Conservation (phyloP, 2,113 vertebrate genomes). For the Mesitornis unicolor region DNA sequence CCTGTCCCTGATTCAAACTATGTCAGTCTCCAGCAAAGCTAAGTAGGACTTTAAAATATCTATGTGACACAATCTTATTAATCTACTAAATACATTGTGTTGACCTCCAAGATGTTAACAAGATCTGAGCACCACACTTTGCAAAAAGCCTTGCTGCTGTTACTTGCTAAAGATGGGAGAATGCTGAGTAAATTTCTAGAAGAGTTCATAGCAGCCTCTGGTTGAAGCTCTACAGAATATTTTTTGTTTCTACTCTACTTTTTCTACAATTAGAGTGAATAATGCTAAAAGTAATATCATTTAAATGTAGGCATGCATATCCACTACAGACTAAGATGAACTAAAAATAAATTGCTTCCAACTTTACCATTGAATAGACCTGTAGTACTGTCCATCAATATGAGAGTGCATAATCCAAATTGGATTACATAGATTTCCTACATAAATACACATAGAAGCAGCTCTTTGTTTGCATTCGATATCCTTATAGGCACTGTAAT, state of each 20-base stretch:
- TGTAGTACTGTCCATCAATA: not conserved
- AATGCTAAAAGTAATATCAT: not conserved
- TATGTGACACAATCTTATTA: not conserved
- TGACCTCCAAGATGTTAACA: not conserved
- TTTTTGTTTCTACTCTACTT: not conserved
- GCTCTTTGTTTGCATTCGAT: not conserved
- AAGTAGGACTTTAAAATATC: not conserved
- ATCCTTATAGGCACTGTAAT: not conserved
- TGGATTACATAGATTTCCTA: not conserved
- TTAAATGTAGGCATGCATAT: not conserved
- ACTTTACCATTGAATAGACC: not conserved
- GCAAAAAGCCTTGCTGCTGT: not conserved
- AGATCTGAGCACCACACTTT: not conserved
- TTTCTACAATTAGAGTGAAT: not conserved
- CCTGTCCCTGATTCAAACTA: slow-evolving; percentile 7
- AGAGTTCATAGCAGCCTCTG: not conserved
- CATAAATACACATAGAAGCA: not conserved
- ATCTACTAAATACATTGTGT: not conserved
- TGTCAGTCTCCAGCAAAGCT: slow-evolving; percentile 14
- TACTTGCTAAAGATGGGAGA: not conserved
- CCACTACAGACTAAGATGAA: not conserved
- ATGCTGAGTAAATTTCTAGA: not conserved
- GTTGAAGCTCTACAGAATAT: not conserved
- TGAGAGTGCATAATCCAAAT: not conserved
- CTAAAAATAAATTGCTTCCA: not conserved